Percentiles rank a stretch among this genome's conserved stretches.
Conservation (phyloP, 2,113 vertebrate genomes). For the Ophiodon elongatus region DNA sequence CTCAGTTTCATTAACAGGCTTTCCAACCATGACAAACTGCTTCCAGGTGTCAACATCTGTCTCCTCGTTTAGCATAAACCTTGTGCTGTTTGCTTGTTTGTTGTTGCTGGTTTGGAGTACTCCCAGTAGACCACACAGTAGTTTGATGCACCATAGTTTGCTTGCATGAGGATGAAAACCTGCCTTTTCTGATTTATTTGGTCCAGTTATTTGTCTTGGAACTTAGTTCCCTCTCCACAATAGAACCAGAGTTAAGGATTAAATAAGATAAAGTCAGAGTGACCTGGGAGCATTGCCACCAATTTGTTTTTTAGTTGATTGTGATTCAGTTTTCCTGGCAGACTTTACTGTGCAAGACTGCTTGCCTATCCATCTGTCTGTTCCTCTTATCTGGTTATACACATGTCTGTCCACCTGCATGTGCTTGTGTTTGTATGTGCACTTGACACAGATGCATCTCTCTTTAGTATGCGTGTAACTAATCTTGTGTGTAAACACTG, state of each 20-base stretch:
- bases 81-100: conserved; percentile 26
- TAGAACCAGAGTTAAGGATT: conserved; percentile 27
- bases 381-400: conserved; percentile 21
- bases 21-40: conserved; percentile 17
- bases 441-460: not conserved
- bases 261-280: conserved; percentile 12
- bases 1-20: not conserved
- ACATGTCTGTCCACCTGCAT: conserved; percentile 6
- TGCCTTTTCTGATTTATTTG: not conserved
- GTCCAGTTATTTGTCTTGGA: not conserved
- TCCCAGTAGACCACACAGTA: not conserved
- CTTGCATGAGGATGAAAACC: not conserved
- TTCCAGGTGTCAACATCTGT: conserved; percentile 40
- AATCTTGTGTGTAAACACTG: not conserved
- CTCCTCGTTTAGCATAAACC: not conserved
- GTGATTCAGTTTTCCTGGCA: conserved; percentile 11
- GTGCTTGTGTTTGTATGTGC: not conserved
- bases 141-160: not conserved
- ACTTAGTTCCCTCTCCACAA: not conserved
- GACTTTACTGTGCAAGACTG: not conserved
- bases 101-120: conserved; percentile 1
- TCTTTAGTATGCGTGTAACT: not conserved
- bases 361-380: conserved; percentile 13
- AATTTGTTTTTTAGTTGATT: not conserved
- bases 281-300: not conserved